These are phyloP conservation scores for Apostichopus californicus DNA, from an alignment of 35 echinoderm and acorn worm genomes.

Conservation along the genomic window DNA sequence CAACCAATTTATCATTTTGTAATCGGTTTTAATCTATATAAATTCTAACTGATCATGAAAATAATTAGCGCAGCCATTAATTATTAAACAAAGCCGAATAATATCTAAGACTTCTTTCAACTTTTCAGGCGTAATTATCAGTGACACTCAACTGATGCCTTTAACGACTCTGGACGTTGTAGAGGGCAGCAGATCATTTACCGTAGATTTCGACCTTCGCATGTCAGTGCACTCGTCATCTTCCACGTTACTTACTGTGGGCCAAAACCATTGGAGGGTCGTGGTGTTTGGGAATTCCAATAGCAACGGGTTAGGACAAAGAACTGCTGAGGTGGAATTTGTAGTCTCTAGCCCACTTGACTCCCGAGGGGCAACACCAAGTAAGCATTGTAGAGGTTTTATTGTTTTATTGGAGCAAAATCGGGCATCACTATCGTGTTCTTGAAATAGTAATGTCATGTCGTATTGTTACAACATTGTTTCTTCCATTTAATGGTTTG, in stretches of 20 bases:
- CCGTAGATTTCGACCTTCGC: not conserved
- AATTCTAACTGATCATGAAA: no score
- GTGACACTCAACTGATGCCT: not conserved
- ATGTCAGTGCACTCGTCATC: not conserved
- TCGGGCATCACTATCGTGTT: no score
- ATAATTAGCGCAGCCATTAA: no score
- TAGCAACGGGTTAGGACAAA: slow-evolving; percentile 15
- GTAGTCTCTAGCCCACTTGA: not conserved
- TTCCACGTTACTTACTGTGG: not conserved
- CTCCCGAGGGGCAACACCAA: not conserved
- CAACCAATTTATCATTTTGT: no score
- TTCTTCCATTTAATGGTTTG: no score
- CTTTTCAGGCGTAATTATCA: slow-evolving; percentile 25
- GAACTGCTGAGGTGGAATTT: not conserved
- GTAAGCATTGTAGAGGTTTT: not conserved
- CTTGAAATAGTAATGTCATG: no score
- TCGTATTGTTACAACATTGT: no score
- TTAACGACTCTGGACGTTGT: not conserved
- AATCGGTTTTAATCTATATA: no score
- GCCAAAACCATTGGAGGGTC: slow-evolving; percentile 27
- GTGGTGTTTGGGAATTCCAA: slow-evolving; percentile 22
- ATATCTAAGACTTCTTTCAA: not conserved
- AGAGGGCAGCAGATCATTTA: not conserved
- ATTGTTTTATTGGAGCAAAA: no score
- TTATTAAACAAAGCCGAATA: no score